phyloP scores from a whole-genome alignment of 2,888 invertebrate species.

The Malacosoma neustria region DNA sequence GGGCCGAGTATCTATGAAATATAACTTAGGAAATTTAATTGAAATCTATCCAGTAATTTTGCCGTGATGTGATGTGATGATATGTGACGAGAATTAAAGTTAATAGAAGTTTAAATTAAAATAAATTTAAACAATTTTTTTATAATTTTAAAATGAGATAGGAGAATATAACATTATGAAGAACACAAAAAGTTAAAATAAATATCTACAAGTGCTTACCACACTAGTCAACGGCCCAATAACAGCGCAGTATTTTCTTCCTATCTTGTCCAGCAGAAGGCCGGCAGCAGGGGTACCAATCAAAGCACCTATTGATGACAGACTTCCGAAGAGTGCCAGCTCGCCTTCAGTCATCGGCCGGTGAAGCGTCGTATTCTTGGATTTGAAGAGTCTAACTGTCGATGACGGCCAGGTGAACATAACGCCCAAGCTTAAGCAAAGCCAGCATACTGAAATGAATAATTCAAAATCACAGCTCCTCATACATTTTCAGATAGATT shows the following conservation, averaged over 20 bases:
- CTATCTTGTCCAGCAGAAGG: conserved; percentile 29
- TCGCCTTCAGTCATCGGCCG: conserved; percentile 40
- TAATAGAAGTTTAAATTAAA: too few species aligned
- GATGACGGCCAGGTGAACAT: conserved; percentile 12
- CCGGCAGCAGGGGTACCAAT: conserved; percentile 30
- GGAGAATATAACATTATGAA: too few species aligned
- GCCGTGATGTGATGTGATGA: too few species aligned
- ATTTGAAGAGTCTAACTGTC: conserved; percentile 5
- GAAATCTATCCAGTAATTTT: too few species aligned
- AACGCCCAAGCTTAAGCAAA: conserved; percentile 7
- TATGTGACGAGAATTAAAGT: too few species aligned
- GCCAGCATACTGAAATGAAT: conserved; percentile 10
- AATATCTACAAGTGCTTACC: conserved; percentile 35
- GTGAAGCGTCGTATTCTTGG: conserved; percentile 27
- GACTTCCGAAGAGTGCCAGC: conserved; percentile 33
- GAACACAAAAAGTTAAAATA: too few species aligned
- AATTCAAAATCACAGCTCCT: too few species aligned
- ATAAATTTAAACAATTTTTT: too few species aligned
- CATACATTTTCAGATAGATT: too few species aligned
- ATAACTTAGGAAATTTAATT: too few species aligned
- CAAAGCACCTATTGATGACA: conserved; percentile 39
- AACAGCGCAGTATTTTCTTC: conserved; percentile 30
- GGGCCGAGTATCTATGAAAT: too few species aligned
- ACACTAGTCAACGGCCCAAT: conserved; percentile 26
- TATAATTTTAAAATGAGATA: too few species aligned